phyloP scores from a whole-genome alignment of 2,113 vertebrate genomes.

The Parotia lawesii region DNA sequence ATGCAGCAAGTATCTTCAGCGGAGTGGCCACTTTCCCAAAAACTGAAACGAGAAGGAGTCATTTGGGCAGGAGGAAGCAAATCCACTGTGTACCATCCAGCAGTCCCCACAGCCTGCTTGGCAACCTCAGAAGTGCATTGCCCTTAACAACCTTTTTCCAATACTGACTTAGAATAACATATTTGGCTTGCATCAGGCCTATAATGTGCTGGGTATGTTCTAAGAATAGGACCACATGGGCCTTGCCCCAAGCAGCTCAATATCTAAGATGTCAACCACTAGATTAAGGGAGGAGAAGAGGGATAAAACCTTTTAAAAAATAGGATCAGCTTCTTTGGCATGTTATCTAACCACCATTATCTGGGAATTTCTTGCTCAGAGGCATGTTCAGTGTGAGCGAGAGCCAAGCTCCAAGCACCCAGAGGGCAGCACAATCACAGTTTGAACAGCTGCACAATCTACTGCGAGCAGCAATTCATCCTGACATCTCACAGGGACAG shows the following conservation, averaged over 20 bases:
- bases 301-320: conserved; percentile 51
- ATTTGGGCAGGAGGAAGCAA: neutral
- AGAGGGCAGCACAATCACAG: conserved; percentile 26
- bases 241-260: neutral
- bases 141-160: conserved; percentile 46
- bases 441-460: conserved; percentile 51
- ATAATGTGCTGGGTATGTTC: neutral
- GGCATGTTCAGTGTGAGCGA: conserved; percentile 23
- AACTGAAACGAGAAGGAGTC: neutral
- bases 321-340: conserved; percentile 28
- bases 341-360: conserved; percentile 53
- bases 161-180: conserved; percentile 27
- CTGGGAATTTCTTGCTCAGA: conserved; percentile 51
- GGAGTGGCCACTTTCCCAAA: neutral
- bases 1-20: neutral
- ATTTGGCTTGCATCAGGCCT: conserved; percentile 15
- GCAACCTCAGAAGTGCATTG: neutral
- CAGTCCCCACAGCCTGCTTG: neutral
- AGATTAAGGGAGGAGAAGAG: conserved; percentile 36
- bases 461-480: neutral
- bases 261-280: conserved; percentile 49
- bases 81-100: neutral
- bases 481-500: conserved; percentile 36
- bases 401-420: conserved; percentile 18
- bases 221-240: conserved; percentile 19